These are phyloP conservation scores for Caenorhabditis plicata DNA, from an alignment of 2,888 invertebrate species.

Conservation along the genomic window DNA sequence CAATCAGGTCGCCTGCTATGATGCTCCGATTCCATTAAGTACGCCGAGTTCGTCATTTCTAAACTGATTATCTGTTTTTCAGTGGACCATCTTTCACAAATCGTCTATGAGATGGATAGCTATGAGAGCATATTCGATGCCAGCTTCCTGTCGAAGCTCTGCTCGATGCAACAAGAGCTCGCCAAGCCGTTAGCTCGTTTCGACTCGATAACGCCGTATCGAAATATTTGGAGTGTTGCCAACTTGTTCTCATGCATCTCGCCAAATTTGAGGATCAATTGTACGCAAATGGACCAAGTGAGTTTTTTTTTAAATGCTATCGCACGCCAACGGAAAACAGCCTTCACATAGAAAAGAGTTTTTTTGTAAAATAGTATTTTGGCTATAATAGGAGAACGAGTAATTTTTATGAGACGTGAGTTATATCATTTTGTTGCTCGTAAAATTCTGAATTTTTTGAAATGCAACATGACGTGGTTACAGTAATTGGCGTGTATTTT, in stretches of 20 bases:
- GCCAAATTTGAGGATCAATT: constrained; percentile 53
- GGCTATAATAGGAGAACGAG: no score
- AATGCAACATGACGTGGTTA: no score
- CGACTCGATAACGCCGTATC: constrained; percentile 44
- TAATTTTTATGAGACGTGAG: no score
- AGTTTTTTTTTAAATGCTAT: constrained; percentile 1
- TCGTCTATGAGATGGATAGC: constrained; percentile 49
- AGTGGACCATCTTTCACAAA: constrained; percentile 63
- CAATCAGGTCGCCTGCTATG: constrained; percentile 59
- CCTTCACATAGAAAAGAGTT: no score
- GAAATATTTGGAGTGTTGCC: constrained; percentile 56
- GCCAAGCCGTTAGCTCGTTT: constrained; percentile 33
- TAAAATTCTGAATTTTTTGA: no score
- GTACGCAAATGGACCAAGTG: constrained; percentile 45
- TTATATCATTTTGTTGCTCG: no score
- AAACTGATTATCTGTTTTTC: constrained; percentile 11
- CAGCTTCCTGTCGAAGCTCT: constrained; percentile 49
- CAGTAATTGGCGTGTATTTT: no score
- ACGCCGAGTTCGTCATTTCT: not conserved
- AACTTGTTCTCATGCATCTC: constrained; percentile 60
- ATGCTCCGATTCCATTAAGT: constrained; percentile 60
- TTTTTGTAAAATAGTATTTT: no score
- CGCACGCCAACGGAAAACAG: no score
- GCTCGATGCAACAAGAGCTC: constrained; percentile 49
- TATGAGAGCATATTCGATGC: constrained; percentile 48